Evolutionary conservation across 1,140 invertebrate genomes (phyloP), one percentile per base, ranked within the genome.

Genomic region (Argopecten irradians): DNA sequence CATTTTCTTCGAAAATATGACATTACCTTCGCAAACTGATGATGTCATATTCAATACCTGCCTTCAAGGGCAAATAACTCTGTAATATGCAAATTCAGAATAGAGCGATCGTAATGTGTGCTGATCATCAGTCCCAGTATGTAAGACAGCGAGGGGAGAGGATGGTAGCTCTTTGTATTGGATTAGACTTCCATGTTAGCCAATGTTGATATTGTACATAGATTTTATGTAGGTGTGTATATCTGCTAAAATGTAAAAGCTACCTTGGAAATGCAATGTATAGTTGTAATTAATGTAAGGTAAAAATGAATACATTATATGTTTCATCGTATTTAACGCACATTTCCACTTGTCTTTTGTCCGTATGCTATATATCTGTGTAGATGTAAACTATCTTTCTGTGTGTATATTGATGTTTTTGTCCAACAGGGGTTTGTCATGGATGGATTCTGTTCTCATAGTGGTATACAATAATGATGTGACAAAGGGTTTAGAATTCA

Each of bases 271-370:
- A 71, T 71, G 55, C 55, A 71, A 16, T 71, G n/a, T n/a, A n/a
- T n/a, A n/a, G n/a, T n/a, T n/a, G 55, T 71, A 71, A 71, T 71
- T 19, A 46, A 46, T 46, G 43, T 71, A n/a, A 71, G 55, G n/a
- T 28, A 71, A n/a, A n/a, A n/a, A 71, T 19, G 16, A 55, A 55
- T 55, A 8, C n/a, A n/a, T 19, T 71, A 16, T 71, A 28, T 71
- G 28, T 71, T 71, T 28, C n/a, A 71, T 28, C 28, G 55, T 28
- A 71, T 28, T 22, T 71, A 71, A 71, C 5, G 28, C 55, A 71
- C 55, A 16, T 28, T 71, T 28, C n/a, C 22, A 71, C n/a, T 28
- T 71, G 55, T 71, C 8, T 71, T 71, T 22, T 71, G 28, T 71
- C 55, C 55, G n/a, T n/a, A 16, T 71, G 55, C 28, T 71, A 71